Evolutionary conservation across 2,888 invertebrate species (phyloP), one percentile per base, ranked within the genome.

Genomic region (Tillus elongatus): DNA sequence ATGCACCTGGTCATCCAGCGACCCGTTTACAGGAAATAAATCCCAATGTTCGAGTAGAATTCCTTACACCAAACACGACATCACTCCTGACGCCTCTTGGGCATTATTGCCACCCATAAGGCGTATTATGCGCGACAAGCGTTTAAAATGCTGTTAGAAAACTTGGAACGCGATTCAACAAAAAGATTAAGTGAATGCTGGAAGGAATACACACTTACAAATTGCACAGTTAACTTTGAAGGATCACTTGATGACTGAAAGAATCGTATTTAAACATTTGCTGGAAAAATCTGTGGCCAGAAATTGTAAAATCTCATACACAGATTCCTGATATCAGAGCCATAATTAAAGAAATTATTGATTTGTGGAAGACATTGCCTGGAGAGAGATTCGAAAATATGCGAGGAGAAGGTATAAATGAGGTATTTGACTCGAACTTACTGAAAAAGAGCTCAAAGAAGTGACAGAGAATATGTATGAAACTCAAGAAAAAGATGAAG

Each of bases 11-110:
- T n/a, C n/a, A n/a, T n/a, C n/a, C n/a, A n/a, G n/a, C n/a, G n/a
- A n/a, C n/a, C n/a, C n/a, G n/a, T n/a, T n/a, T n/a, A n/a, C n/a
- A n/a, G n/a, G n/a, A n/a, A n/a, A n/a, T n/a, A n/a, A n/a, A n/a
- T n/a, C n/a, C n/a, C n/a, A n/a, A n/a, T n/a, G n/a, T 24, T 24
- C 24, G 24, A 24, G 24, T 24, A 24, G 24, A 24, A 24, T 24
- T 24, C n/a, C n/a, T 24, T 24, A 6, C 24, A 24, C 24, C 24
- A 24, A 24, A 24, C 24, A 24, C 24, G 8, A 24, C 24, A 24
- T 24, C 24, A 24, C 24, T 24, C 24, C 24, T 24, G n/a, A 6
- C 6, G 24, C 24, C 24, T n/a, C 24, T 24, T 24, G 24, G 24
- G 24, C 24, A 24, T 24, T n/a, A 24, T 24, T 24, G 24, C 24